Conservation (phyloP, 1,140 invertebrate genomes). For the Zaprionus taronus region DNA sequence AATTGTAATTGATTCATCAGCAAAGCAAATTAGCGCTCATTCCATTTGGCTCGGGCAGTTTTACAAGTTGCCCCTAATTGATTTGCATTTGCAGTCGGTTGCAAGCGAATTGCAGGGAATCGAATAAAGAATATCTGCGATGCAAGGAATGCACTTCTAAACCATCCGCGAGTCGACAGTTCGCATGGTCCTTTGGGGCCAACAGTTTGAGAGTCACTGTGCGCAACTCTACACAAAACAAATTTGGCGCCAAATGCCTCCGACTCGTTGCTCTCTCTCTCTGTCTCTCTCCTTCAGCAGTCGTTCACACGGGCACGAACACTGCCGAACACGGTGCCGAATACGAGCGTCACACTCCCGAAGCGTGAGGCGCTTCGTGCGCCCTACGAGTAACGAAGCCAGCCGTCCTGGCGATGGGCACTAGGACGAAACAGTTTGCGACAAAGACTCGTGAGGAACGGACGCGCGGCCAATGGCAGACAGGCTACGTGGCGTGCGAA, state of each 20-base stretch:
- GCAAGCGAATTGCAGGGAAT: background rate
- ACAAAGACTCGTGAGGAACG: constrained; percentile 78
- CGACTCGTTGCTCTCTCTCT: constrained; percentile 1
- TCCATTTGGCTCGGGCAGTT: constrained; percentile 24
- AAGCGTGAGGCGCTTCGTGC: constrained; percentile 16
- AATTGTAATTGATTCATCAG: constrained; percentile 61
- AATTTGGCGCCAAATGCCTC: constrained; percentile 72
- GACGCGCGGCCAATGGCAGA: constrained; percentile 76
- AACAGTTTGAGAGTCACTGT: constrained; percentile 68
- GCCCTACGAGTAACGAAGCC: constrained; percentile 40
- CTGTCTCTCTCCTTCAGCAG: constrained; percentile 15
- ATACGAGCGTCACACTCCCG: constrained; percentile 27
- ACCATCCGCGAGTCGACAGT: background rate
- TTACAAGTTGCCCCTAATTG: constrained; percentile 35
- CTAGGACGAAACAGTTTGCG: constrained; percentile 74
- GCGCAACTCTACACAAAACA: constrained; percentile 59
- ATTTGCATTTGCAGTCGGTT: constrained; percentile 22
- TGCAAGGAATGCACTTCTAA: background rate
- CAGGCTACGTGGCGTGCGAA: constrained; percentile 51
- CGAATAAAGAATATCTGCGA: background rate
- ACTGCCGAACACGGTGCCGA: constrained; percentile 32
- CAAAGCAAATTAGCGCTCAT: constrained; percentile 53
- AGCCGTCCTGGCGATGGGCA: constrained; percentile 17
- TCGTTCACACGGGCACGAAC: constrained; percentile 9
- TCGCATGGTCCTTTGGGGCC: background rate